Evolutionary conservation across 2,888 invertebrate species (phyloP).

Genomic region (Didymodactylos carnosus): DNA sequence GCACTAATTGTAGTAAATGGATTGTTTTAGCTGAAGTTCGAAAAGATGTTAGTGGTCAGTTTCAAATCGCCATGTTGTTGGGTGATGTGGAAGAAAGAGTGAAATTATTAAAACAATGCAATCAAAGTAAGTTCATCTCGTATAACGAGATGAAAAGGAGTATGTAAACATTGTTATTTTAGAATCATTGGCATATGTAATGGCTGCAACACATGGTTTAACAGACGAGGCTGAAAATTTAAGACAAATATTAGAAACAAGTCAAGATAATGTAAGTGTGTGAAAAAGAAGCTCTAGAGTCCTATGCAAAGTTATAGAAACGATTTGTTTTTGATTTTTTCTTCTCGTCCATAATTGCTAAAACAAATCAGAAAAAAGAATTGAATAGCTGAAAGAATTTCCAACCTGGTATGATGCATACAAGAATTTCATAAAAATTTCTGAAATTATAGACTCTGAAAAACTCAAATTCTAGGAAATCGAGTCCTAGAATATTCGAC

Average conservation of each 20-base stretch:
- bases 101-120: constrained; percentile 37
- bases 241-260: constrained; percentile 28
- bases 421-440: too few species aligned
- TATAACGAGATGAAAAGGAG: background rate
- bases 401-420: too few species aligned
- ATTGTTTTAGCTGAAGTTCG: constrained; percentile 62
- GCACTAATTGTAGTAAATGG: too few species aligned
- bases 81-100: constrained; percentile 78
- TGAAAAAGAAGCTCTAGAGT: background rate
- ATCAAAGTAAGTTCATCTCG: constrained; percentile 21
- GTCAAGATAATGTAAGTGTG: background rate
- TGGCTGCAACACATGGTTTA: constrained; percentile 74
- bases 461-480: too few species aligned
- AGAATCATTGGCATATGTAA: constrained; percentile 61
- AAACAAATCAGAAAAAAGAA: too few species aligned
- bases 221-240: constrained; percentile 55
- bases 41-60: constrained; percentile 85
- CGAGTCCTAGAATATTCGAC: too few species aligned
- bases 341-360: too few species aligned
- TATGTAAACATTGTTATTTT: constrained; percentile 14
- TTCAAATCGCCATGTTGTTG: constrained; percentile 71
- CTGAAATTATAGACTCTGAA: too few species aligned
- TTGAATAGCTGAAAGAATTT: too few species aligned
- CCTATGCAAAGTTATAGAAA: too few species aligned
- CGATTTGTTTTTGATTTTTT: too few species aligned